Percentiles rank a stretch among this genome's conserved stretches.
These are phyloP conservation scores for Lagopus muta DNA, from an alignment of 2,113 vertebrate genomes.

Conservation along the genomic window DNA sequence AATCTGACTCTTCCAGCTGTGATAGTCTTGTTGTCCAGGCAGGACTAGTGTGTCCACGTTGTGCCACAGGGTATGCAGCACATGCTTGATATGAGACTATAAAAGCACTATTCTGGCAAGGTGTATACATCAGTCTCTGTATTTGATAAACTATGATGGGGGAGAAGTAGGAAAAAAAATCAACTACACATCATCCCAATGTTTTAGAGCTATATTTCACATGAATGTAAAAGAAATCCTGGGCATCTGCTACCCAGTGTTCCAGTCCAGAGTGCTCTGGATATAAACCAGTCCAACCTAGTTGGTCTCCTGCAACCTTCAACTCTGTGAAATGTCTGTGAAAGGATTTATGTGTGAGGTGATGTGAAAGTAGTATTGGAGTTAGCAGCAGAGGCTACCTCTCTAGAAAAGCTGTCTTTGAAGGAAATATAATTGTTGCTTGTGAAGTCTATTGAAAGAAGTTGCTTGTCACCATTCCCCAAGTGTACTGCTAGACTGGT, in stretches of 20 bases:
- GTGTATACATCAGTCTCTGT: not conserved
- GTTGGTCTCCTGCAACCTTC: not conserved
- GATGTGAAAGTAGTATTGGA: not conserved
- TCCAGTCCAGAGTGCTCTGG: not conserved
- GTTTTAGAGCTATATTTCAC: not conserved
- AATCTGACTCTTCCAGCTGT: not conserved
- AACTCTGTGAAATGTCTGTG: not conserved
- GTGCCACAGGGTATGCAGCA: not conserved
- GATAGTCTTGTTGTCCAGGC: not conserved
- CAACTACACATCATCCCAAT: not conserved
- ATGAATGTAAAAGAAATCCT: not conserved
- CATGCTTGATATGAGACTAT: not conserved
- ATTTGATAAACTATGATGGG: not conserved
- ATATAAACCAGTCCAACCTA: not conserved
- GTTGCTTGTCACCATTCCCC: not conserved
- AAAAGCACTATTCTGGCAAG: not conserved
- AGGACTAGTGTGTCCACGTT: not conserved
- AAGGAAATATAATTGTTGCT: not conserved
- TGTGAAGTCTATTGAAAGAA: not conserved
- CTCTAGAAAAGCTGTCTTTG: not conserved
- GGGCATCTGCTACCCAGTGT: rapidly evolving
- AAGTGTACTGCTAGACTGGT: not conserved
- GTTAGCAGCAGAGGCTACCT: not conserved
- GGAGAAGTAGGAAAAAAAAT: not conserved
- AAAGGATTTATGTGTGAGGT: not conserved